A percentile compares a stretch with the other conserved stretches of the same genome.
Evolutionary conservation across 1,140 invertebrate species (phyloP).

Genomic region (Sitobion miscanthi): DNA sequence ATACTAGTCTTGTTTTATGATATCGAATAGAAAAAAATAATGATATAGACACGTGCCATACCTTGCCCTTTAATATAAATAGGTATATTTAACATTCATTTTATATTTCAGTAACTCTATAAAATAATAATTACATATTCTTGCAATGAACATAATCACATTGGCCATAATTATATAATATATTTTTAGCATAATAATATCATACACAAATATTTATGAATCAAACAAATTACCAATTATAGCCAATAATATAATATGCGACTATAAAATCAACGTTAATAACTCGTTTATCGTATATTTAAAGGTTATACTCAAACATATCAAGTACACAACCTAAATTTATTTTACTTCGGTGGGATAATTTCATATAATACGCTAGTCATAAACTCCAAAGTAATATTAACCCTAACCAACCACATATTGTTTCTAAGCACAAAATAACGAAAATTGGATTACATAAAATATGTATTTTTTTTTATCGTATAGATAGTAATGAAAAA

Average conservation of each 20-base stretch:
- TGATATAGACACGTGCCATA: neutral
- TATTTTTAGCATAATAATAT: neutral
- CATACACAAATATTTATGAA: neutral
- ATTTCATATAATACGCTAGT: neutral
- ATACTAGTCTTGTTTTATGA: neutral
- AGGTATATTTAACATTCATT: neutral
- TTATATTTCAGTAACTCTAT: neutral
- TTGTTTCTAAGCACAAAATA: slow-evolving; percentile 8
- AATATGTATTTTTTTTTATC: neutral
- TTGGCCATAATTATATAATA: neutral
- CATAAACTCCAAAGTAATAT: neutral
- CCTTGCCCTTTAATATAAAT: too few species aligned
- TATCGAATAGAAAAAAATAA: neutral
- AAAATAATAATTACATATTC: neutral
- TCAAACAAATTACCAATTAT: neutral
- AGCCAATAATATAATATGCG: neutral
- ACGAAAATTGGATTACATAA: neutral
- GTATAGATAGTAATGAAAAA: neutral
- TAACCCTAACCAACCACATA: neutral
- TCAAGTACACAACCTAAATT: neutral
- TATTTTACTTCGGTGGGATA: neutral
- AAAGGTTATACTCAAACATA: neutral
- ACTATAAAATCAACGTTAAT: neutral
- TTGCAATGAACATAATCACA: neutral
- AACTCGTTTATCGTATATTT: neutral